Evolutionary conservation across 2,888 invertebrate genomes (phyloP), one percentile per base, ranked within the genome.

Genomic region (Asteroscopus sphinx): DNA sequence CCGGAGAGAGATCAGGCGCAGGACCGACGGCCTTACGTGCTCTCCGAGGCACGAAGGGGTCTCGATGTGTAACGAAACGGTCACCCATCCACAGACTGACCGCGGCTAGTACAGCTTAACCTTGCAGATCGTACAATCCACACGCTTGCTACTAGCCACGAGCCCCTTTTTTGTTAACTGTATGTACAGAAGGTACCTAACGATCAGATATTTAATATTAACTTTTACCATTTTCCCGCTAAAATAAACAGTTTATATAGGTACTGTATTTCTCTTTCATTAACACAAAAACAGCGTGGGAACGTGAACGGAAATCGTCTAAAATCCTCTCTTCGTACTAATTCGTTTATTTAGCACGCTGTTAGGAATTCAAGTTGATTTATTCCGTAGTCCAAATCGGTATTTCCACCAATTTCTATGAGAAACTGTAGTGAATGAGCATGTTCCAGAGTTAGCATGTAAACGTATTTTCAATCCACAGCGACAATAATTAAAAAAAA

Each of bases 271-370:
- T 55, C 35, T 51, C 32, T 55, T 69, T 54, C 55, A 56, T 66
- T 41, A 71, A 48, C 39, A 37, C 42, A 35, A 53, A 57, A 40
- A 8, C 21, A 45, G 13, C 15, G 46, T 11, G 21, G 30, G 40
- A 56, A 51, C 52, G 37, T 52, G 33, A 51, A 52, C 47, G 21
- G 37, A 57, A 68, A 49, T 37, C 45, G 8, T 44, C 16, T 13
- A 15, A 59, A 68, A 44, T 41, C 36, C 32, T 42, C 37, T 45
- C 36, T 35, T 42, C 21, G 12, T 30, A 48, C 47, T 65, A 47
- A 68, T 61, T 61, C 55, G 49, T 58, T 69, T 56, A 61, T 58
- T 51, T 64, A 46, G 47, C 55, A 64, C 45, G 52, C 41, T 71
- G 52, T 68, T 44, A 53, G 54, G 56, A 72, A 68, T 54, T 45